A percentile compares a stretch with the other conserved stretches of the same genome.
phyloP scores from a whole-genome alignment of 2,797 vertebrate genomes.

The Thalassophryne amazonica region DNA sequence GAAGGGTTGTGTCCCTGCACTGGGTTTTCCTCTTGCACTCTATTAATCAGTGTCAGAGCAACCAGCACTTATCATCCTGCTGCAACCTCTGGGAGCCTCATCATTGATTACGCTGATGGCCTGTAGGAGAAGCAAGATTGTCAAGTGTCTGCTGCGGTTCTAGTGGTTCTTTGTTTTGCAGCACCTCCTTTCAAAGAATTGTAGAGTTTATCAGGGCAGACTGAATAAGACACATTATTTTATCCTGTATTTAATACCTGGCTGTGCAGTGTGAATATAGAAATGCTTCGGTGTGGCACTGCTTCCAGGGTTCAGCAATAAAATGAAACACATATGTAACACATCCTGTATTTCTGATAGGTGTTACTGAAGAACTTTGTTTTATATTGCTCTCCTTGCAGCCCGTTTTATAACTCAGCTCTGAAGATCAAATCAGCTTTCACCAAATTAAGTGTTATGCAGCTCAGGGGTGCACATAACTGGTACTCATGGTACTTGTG shows the following conservation, averaged over 20 bases:
- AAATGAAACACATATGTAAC: conserved; percentile 18
- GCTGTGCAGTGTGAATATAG: conserved; percentile 16
- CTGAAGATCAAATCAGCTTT: conserved; percentile 25
- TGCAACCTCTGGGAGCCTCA: conserved; percentile 37
- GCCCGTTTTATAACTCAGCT: conserved; percentile 14
- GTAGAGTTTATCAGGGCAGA: conserved; percentile 31
- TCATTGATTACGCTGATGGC: conserved; percentile 55
- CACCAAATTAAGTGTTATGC: conserved; percentile 25
- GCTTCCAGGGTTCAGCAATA: conserved; percentile 18
- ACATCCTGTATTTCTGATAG: conserved; percentile 16
- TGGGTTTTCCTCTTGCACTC: conserved; percentile 44
- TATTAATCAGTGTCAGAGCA: conserved; percentile 62
- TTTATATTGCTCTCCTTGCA: conserved; percentile 23
- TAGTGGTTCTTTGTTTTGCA: no score
- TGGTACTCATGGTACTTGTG: no score
- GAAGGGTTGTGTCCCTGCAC: conserved; percentile 33
- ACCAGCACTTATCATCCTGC: conserved; percentile 26
- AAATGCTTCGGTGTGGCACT: conserved; percentile 8
- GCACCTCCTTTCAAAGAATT: not conserved
- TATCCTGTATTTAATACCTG: conserved; percentile 18
- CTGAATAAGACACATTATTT: conserved; percentile 13
- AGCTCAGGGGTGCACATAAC: no score
- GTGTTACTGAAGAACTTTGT: conserved; percentile 10
- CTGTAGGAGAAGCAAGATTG: conserved; percentile 32
- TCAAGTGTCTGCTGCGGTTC: conserved; percentile 39